phyloP scores from a whole-genome alignment of 2,113 vertebrate species.

The Brachionichthys hirsutus region DNA sequence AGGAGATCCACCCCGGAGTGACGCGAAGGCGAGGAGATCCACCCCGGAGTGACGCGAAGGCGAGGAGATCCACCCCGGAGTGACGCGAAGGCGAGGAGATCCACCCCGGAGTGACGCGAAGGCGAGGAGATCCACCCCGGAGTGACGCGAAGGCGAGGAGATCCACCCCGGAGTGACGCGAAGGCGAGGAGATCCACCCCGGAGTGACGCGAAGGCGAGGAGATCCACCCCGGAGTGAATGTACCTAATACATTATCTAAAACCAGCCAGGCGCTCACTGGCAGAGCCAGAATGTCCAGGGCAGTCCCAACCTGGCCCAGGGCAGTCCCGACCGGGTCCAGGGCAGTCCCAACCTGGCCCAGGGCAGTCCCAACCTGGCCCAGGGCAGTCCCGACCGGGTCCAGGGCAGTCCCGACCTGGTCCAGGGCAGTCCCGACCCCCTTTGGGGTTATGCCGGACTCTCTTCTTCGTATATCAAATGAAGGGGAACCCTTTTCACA shows the following conservation, averaged over 20 bases:
- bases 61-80: not conserved
- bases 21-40: not conserved
- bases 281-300: conserved; percentile 40
- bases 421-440: conserved; percentile 30
- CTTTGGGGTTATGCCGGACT: no score
- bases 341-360: no score
- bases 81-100: not conserved
- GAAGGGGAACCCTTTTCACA: no score
- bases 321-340: no score
- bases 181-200: conserved; percentile 14
- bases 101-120: not conserved
- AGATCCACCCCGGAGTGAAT: no score
- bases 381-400: conserved; percentile 18
- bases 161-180: conserved; percentile 3
- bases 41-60: not conserved
- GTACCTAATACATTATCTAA: conserved; percentile 61
- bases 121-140: no score
- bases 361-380: no score
- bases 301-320: no score
- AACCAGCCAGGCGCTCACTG: conserved; percentile 51
- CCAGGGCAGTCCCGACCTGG: no score
- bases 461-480: no score
- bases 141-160: no score
- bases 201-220: conserved; percentile 39
- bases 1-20: not conserved